Conservation (phyloP, 2,113 vertebrate genomes). For the Hoplias malabaricus region DNA sequence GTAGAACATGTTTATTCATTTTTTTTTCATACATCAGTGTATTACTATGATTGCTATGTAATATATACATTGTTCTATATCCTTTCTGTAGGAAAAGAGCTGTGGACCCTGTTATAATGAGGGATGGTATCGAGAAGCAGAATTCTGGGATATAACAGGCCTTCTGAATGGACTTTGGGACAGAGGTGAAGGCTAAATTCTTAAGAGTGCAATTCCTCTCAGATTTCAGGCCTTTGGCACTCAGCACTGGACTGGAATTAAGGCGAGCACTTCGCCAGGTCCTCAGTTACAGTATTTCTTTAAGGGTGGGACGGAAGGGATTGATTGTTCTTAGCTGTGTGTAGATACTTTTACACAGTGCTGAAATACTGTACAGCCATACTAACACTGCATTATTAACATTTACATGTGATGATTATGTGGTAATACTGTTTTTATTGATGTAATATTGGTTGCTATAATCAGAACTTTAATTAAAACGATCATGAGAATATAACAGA, state of each 20-base stretch:
- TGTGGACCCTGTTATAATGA: conserved; percentile 60
- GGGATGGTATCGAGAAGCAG: conserved; percentile 69
- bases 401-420: background rate
- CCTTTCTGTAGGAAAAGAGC: conserved; percentile 66
- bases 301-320: conserved; percentile 67
- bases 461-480: too few relatives aligned
- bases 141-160: conserved; percentile 64
- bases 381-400: background rate
- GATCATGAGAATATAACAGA: too few relatives aligned
- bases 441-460: background rate
- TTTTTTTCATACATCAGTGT: background rate
- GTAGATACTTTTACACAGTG: conserved; percentile 10
- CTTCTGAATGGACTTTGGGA: conserved; percentile 8
- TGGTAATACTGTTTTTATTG: background rate
- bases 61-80: too few relatives aligned
- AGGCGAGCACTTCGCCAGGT: conserved; percentile 43
- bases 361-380: background rate
- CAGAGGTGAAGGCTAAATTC: background rate
- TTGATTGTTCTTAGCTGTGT: conserved; percentile 61
- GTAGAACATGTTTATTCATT: conserved; percentile 10
- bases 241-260: background rate
- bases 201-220: background rate
- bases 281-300: conserved; percentile 61
- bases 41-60: too few relatives aligned
- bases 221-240: conserved; percentile 20